Conservation (phyloP, 2,113 vertebrate species). For the Dendrocopos noguchii region DNA sequence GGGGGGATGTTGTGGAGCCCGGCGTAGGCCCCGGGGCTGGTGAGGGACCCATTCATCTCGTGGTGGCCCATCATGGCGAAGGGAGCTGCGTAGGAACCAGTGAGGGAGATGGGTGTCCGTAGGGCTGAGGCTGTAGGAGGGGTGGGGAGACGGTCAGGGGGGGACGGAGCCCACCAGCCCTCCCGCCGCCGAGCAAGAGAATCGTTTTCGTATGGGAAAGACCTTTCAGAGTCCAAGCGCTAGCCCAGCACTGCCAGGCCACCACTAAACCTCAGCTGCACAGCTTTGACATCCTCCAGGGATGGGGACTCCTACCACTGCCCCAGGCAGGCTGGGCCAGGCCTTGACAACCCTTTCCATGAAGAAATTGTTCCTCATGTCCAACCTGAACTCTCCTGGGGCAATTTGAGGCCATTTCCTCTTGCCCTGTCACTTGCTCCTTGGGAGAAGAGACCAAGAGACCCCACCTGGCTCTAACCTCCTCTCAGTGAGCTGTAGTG, state of each 20-base stretch:
- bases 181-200: no score
- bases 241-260: neutral
- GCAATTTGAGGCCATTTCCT: no score
- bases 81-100: constrained; percentile 86
- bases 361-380: no score
- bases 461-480: neutral
- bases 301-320: neutral
- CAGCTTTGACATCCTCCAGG: neutral
- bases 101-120: constrained; percentile 89
- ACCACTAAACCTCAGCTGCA: neutral
- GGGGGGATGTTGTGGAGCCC: constrained; percentile 92
- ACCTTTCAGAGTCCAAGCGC: neutral
- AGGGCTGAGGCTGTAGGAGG: constrained; percentile 83
- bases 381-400: no score
- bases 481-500: neutral
- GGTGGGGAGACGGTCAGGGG: accelerated
- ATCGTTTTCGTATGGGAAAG: neutral
- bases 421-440: no score
- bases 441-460: neutral
- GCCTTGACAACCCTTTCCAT: no score
- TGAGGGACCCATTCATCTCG: constrained; percentile 94
- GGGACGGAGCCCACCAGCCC: accelerated
- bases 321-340: no score
- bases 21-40: constrained; percentile 88
- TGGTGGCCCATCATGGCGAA: constrained; percentile 98